Evolutionary conservation across 30 jellyfish, hydroid and myxozoan genomes (phyloP), one percentile per base, ranked within the genome.

Genomic region (Pseudorhiza aurosa): DNA sequence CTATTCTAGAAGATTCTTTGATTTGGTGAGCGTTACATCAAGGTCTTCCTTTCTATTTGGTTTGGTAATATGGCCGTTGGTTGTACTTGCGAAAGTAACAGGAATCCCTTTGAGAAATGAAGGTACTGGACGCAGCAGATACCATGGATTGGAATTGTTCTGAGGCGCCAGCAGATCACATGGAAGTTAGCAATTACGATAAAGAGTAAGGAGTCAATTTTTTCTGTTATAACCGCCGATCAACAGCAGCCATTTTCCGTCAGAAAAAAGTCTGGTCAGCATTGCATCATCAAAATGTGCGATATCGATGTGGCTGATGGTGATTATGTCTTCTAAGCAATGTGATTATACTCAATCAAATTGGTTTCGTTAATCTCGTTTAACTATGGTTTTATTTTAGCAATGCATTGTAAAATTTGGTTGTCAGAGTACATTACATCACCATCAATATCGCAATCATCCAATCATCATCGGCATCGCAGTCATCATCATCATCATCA

Each of bases 21-120:
- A 42, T 39, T 70, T 70, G 71, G 71, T 32, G 65, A 15, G 1
- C 27, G 58, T 46, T 64, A 36, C 77, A 64, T 64, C 9, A 64
- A 64, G 56, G 29, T 44, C 28, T 28, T 25, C 30, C 71, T 21
- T 47, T 70, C 40, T 4, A 71, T 51, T 43, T 25, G 53, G 28
- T 15, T 17, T 14, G 19, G 60, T 2, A 53, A 70, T 57, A 70
- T 70, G 83, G 83, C 83, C 22, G 83, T 44, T 70, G 83, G 44
- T 1, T 47, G 60, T 27, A 30, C 70, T 35, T 17, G 15, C 49
- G 2, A 28, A 21, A 26, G 3, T 4, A 3, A 22, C 33, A 64
- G 19, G 1, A 14, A 1, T 21, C 36, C 55, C 17, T 8, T 31
- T 17, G 59, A 31, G 83, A 49, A 12, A 70, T 70, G 83, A 70